phyloP scores from a whole-genome alignment of 2,113 vertebrate genomes.

The Phylloscopus trochiloides region DNA sequence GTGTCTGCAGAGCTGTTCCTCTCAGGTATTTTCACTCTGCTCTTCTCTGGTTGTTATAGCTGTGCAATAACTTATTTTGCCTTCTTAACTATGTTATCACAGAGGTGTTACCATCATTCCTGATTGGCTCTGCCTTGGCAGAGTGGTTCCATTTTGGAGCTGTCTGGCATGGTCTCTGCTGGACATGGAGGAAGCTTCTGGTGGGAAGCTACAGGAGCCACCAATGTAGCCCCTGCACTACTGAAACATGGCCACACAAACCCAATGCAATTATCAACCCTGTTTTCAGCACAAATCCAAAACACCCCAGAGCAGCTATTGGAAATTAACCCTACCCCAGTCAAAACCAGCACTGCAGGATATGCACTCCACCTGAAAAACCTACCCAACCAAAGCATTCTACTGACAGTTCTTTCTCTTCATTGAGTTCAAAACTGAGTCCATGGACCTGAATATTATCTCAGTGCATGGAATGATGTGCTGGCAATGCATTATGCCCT shows the following conservation, averaged over 20 bases:
- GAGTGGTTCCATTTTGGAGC: not conserved
- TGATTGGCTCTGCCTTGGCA: not conserved
- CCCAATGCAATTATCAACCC: not conserved
- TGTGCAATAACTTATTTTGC: not conserved
- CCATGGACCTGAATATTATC: not conserved
- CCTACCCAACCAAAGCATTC: not conserved
- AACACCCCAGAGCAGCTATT: not conserved
- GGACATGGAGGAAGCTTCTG: not conserved
- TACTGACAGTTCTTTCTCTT: not conserved
- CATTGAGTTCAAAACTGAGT: not conserved
- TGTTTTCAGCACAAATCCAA: not conserved
- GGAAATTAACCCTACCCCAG: not conserved
- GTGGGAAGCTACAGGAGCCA: not conserved
- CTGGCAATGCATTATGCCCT: not conserved
- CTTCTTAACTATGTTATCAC: not conserved
- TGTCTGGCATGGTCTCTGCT: not conserved
- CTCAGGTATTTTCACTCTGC: not conserved
- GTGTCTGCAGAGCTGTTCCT: not conserved
- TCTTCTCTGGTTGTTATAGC: not conserved
- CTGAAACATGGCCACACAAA: not conserved
- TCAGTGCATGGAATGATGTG: not conserved
- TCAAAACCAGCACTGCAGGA: not conserved
- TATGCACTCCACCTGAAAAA: not conserved
- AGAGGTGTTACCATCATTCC: not conserved
- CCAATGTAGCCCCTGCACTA: not conserved